Conservation (phyloP, 2,888 invertebrate genomes). For the Agonopterix arenella region DNA sequence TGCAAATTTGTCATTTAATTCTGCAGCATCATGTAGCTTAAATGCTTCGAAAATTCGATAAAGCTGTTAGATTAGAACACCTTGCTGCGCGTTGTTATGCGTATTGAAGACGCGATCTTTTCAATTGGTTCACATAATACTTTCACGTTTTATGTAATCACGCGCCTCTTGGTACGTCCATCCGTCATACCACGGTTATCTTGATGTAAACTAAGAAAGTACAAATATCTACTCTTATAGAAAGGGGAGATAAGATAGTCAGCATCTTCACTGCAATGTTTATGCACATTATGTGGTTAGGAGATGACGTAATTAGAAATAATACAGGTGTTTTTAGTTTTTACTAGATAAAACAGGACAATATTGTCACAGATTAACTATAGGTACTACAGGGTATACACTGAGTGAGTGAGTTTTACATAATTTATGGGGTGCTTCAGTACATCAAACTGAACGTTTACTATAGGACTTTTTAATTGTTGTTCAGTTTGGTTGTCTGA, state of each 20-base stretch:
- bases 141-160: conserved; percentile 64
- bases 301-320: conserved; percentile 8
- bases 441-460: too few species aligned
- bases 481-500: too few species aligned
- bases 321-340: neutral
- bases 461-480: too few species aligned
- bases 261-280: too few species aligned
- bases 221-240: conserved; percentile 41
- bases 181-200: conserved; percentile 58
- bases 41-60: conserved; percentile 17
- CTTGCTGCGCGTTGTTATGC: conserved; percentile 24
- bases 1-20: conserved; percentile 9
- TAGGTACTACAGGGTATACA: neutral
- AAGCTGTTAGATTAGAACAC: conserved; percentile 27
- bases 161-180: conserved; percentile 38
- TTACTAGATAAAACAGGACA: neutral
- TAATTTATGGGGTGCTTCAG: too few species aligned
- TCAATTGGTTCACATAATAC: conserved; percentile 55
- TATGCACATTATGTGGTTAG: too few species aligned
- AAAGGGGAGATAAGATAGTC: conserved; percentile 33
- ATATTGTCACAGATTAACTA: too few species aligned
- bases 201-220: conserved; percentile 57
- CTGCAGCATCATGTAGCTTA: conserved; percentile 20
- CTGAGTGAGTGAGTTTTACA: too few species aligned
- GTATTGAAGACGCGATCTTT: conserved; percentile 42